A percentile compares a stretch with the other conserved stretches of the same genome.
Evolutionary conservation across 2,888 invertebrate species (phyloP).

Genomic region (Eupithecia centaureata): DNA sequence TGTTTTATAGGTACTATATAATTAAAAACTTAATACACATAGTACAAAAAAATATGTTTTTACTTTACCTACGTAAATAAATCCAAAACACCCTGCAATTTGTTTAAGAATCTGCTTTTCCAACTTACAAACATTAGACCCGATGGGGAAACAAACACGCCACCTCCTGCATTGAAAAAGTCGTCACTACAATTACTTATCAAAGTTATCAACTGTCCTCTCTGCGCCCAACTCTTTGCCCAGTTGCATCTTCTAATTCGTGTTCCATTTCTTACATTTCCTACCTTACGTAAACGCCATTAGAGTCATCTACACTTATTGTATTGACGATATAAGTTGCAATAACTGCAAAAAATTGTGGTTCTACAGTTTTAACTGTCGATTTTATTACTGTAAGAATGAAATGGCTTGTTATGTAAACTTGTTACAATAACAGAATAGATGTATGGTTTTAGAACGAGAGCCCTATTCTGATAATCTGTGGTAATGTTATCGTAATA

Average conservation of each 20-base stretch:
- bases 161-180: too few species aligned
- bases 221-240: slow-evolving; percentile 32
- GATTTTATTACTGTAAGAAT: slow-evolving; percentile 19
- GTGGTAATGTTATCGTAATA: too few species aligned
- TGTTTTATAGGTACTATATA: too few species aligned
- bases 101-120: too few species aligned
- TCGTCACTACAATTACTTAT: too few species aligned
- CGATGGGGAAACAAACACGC: too few species aligned
- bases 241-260: slow-evolving; percentile 42
- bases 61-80: too few species aligned
- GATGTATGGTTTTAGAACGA: slow-evolving; percentile 1
- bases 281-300: slow-evolving; percentile 44
- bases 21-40: too few species aligned
- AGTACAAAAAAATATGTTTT: too few species aligned
- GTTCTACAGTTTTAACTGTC: slow-evolving; percentile 13
- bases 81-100: too few species aligned
- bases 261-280: slow-evolving; percentile 45
- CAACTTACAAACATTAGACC: too few species aligned
- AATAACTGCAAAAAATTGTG: slow-evolving; percentile 22
- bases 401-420: slow-evolving; percentile 9
- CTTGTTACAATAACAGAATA: slow-evolving; percentile 8
- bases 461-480: neutral
- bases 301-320: slow-evolving; percentile 27
- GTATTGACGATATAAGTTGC: slow-evolving; percentile 31
- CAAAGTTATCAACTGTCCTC: too few species aligned